A percentile compares a stretch with the other conserved stretches of the same genome.
These are phyloP conservation scores for Procavia capensis DNA, from an alignment of 2,113 vertebrate genomes.

Conservation along the genomic window DNA sequence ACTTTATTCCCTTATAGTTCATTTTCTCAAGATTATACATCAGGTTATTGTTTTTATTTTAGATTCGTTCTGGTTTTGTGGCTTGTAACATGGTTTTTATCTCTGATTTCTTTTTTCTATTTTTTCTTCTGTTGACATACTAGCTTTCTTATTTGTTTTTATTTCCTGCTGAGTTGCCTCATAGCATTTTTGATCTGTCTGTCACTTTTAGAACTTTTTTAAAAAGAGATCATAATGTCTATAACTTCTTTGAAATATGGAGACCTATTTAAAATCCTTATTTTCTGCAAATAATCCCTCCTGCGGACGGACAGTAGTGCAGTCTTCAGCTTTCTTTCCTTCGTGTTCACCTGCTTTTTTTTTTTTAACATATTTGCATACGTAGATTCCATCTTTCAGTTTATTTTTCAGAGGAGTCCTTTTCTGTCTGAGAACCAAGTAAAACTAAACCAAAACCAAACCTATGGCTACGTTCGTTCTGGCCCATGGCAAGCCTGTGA, in stretches of 20 bases:
- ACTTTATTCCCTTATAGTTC: background rate
- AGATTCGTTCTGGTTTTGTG: background rate
- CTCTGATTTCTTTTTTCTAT: background rate
- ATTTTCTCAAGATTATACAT: conserved; percentile 1
- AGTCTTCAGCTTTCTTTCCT: background rate
- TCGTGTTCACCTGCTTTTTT: background rate
- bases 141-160: background rate
- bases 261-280: conserved; percentile 30
- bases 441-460: background rate
- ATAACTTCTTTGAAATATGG: background rate
- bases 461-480: no score
- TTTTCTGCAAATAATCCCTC: conserved; percentile 25
- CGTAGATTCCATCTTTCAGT: background rate
- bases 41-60: background rate
- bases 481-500: no score
- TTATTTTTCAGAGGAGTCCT: background rate
- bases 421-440: background rate
- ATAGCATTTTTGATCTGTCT: background rate
- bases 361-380: conserved; percentile 33
- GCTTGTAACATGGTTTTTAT: background rate
- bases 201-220: background rate
- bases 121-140: background rate
- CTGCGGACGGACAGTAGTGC: background rate
- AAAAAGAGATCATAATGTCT: background rate
- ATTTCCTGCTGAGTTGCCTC: background rate